A percentile compares a stretch with the other conserved stretches of the same genome.
Evolutionary conservation across 2,888 invertebrate genomes (phyloP).

Genomic region (Bhutanitis thaidina): DNA sequence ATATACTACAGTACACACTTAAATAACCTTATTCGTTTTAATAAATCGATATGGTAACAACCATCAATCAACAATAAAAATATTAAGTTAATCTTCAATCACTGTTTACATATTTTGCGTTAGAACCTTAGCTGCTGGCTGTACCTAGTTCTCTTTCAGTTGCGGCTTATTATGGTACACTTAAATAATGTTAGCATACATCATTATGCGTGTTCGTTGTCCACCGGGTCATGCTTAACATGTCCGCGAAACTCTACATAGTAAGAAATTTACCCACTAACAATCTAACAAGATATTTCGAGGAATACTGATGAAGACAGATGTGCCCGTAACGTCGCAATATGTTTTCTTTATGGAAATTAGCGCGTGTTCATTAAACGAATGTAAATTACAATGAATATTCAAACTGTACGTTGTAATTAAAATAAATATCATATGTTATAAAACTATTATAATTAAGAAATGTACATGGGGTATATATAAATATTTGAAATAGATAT

Average conservation of each 20-base stretch:
- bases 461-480: too few relatives aligned
- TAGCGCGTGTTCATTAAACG: constrained; percentile 10
- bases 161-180: constrained; percentile 59
- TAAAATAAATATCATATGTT: background rate
- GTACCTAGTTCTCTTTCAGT: constrained; percentile 54
- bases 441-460: too few relatives aligned
- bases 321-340: constrained; percentile 28
- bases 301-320: constrained; percentile 46
- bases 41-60: too few relatives aligned
- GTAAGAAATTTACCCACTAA: constrained; percentile 38
- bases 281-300: constrained; percentile 38
- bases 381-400: constrained; percentile 11
- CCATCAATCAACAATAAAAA: too few relatives aligned
- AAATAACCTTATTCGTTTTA: too few relatives aligned
- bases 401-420: constrained; percentile 4
- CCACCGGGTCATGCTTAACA: constrained; percentile 50
- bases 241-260: constrained; percentile 30
- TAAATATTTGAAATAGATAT: too few relatives aligned
- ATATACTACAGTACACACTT: too few relatives aligned
- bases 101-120: too few relatives aligned
- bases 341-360: constrained; percentile 54
- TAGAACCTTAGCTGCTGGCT: constrained; percentile 27
- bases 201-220: constrained; percentile 60
- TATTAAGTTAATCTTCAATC: too few relatives aligned
- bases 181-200: constrained; percentile 63